Evolutionary conservation across 2,888 invertebrate genomes (phyloP).

Genomic region (Prosopocoilus inquinatus): DNA sequence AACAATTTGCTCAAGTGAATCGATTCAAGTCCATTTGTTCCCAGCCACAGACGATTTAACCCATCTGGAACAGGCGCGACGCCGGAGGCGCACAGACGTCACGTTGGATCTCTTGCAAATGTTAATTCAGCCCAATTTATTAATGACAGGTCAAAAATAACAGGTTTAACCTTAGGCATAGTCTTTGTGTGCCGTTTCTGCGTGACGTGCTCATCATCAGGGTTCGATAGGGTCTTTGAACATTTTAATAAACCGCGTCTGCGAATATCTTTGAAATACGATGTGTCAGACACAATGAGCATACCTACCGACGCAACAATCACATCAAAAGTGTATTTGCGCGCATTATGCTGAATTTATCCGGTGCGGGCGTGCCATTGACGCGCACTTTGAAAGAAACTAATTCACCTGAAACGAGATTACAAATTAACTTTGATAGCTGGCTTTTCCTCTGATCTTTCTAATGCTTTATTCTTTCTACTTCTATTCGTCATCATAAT

Average conservation of each 20-base stretch:
- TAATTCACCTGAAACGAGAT: no score
- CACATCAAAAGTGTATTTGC: no score
- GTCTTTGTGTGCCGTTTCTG: constrained; percentile 48
- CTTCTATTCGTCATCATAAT: no score
- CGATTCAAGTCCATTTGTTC: constrained; percentile 9
- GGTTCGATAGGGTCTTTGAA: constrained; percentile 44
- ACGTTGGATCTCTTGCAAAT: constrained; percentile 43
- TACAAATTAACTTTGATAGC: no score
- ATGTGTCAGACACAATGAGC: constrained; percentile 21
- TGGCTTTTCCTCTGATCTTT: no score
- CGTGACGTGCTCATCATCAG: constrained; percentile 41
- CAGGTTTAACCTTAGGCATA: constrained; percentile 41
- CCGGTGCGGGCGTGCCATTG: no score
- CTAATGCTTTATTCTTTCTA: no score
- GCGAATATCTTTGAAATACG: constrained; percentile 25
- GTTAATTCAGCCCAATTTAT: constrained; percentile 46
- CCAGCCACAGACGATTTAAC: constrained; percentile 26
- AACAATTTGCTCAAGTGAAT: no score
- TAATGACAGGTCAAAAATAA: constrained; percentile 51
- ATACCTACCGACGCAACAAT: no score
- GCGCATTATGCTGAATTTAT: no score
- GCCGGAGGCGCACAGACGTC: constrained; percentile 38
- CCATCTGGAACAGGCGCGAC: constrained; percentile 40
- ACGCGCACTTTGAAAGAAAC: no score
- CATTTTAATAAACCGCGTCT: constrained; percentile 45